phyloP scores from a whole-genome alignment of 2,113 vertebrate species.

The Mesoclemmys tuberculata region DNA sequence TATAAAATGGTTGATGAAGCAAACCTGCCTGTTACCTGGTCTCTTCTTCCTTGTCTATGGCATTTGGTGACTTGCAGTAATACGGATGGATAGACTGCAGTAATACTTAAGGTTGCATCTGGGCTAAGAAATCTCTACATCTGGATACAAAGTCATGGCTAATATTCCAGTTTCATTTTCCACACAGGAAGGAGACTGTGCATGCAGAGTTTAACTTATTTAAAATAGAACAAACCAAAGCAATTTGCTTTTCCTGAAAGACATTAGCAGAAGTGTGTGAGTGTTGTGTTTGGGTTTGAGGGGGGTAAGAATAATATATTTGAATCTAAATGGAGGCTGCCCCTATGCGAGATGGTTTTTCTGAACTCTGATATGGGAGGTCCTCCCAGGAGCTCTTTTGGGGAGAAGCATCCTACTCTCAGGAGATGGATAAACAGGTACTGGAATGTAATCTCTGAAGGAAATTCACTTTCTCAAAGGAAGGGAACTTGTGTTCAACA shows the following conservation, averaged over 20 bases:
- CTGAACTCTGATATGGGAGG: rapidly evolving
- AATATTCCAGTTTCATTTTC: not conserved
- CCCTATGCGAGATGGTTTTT: not conserved
- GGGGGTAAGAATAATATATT: rapidly evolving
- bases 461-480: not conserved
- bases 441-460: rapidly evolving
- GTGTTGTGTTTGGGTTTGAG: too few species aligned
- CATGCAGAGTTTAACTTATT: not conserved
- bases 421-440: not conserved
- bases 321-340: not conserved
- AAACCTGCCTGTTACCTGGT: not conserved
- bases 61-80: not conserved
- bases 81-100: not conserved
- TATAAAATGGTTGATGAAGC: rapidly evolving
- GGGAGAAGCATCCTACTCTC: not conserved
- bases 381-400: not conserved
- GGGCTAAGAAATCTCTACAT: rapidly evolving
- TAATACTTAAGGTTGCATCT: not conserved
- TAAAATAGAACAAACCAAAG: not conserved
- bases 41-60: not conserved
- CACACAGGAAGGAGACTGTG: rapidly evolving
- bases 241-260: rapidly evolving
- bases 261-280: not conserved
- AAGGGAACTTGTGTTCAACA: not conserved
- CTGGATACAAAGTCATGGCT: not conserved